These are phyloP conservation scores for Drosophila sulfurigaster DNA, from an alignment of 1,140 invertebrate genomes.

Conservation along the genomic window DNA sequence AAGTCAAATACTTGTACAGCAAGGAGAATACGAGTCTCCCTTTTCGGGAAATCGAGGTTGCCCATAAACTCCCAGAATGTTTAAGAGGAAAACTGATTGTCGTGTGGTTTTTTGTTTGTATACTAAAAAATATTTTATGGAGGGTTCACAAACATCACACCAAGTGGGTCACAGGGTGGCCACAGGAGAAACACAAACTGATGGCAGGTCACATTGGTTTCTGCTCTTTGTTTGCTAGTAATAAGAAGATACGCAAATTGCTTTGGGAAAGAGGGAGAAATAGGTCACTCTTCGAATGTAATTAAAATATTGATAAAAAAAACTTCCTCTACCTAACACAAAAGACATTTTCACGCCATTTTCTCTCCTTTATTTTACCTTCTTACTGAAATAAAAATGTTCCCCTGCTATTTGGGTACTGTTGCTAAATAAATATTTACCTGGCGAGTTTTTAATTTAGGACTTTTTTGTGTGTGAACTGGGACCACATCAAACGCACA, in stretches of 20 bases:
- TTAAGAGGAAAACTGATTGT: conserved; percentile 26
- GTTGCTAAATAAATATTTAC: conserved; percentile 63
- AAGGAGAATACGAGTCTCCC: neutral
- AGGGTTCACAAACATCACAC: conserved; percentile 1
- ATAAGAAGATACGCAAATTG: conserved; percentile 3
- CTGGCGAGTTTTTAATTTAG: conserved; percentile 68
- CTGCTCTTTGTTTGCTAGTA: neutral
- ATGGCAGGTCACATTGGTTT: neutral
- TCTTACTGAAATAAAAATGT: conserved; percentile 34
- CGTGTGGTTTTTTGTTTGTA: conserved; percentile 31
- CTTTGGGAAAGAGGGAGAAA: neutral
- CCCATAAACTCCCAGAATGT: conserved; percentile 9
- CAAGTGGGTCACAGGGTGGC: neutral
- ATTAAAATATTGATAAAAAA: conserved; percentile 16
- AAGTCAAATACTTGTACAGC: conserved; percentile 18
- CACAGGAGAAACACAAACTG: neutral
- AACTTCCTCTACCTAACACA: neutral
- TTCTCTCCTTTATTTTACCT: neutral
- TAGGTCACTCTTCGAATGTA: conserved; percentile 1
- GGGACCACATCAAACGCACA: conserved; percentile 56
- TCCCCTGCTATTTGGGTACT: neutral
- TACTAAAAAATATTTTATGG: conserved; percentile 25
- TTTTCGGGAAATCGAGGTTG: neutral
- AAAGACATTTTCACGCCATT: neutral
- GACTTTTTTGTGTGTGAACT: conserved; percentile 47